Conservation (phyloP, 1,140 invertebrate genomes). For the Bombus vancouverensis region DNA sequence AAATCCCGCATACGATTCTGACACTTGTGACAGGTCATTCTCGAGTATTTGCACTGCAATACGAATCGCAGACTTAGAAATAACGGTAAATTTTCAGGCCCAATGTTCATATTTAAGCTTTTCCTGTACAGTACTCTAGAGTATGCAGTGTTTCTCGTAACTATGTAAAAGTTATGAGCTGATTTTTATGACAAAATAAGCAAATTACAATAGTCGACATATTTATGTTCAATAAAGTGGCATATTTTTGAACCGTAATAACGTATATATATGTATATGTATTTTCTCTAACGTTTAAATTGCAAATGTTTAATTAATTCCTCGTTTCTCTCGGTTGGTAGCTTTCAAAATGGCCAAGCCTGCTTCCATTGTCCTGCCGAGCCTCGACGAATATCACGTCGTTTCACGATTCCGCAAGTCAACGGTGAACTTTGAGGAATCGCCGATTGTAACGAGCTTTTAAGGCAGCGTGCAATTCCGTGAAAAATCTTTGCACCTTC, state of each 20-base stretch:
- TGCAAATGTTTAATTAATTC: neutral
- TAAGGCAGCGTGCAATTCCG: conserved; percentile 65
- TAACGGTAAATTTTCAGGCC: neutral
- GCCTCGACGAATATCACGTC: conserved; percentile 18
- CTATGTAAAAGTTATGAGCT: no score
- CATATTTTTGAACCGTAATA: no score
- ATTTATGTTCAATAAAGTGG: no score
- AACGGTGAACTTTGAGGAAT: conserved; percentile 45
- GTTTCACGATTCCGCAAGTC: conserved; percentile 29
- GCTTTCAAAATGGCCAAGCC: neutral
- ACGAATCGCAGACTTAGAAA: neutral
- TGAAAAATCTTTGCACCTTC: conserved; percentile 73
- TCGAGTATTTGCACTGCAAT: conserved; percentile 41
- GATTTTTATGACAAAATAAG: no score
- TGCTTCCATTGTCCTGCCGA: neutral
- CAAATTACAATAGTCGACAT: no score
- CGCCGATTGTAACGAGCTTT: conserved; percentile 61
- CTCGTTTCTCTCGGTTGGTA: neutral
- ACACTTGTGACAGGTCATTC: conserved; percentile 52
- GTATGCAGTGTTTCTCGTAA: no score
- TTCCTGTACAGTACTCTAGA: no score
- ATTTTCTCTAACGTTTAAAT: no score
- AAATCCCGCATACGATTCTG: conserved; percentile 37
- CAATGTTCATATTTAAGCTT: no score
- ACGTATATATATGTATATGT: no score